Percentiles rank a stretch among this genome's conserved stretches.
phyloP scores from a whole-genome alignment of 1,140 invertebrate genomes.

The Drosophila truncata region DNA sequence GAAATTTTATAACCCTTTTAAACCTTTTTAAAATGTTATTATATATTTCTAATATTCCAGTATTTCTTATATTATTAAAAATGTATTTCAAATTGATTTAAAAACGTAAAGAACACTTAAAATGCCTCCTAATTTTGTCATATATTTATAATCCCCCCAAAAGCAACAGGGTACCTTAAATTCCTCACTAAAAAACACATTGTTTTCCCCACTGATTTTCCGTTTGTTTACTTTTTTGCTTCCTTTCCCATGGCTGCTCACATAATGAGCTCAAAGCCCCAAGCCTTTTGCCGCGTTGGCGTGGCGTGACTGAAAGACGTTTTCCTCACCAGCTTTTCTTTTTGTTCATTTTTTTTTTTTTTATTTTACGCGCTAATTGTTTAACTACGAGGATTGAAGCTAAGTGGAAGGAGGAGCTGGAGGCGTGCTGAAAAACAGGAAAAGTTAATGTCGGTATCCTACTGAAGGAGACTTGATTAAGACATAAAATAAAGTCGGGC shows the following conservation, averaged over 20 bases:
- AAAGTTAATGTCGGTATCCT: conserved; percentile 17
- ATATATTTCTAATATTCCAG: too few relatives aligned
- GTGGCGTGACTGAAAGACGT: conserved; percentile 41
- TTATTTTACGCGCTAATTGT: conserved; percentile 41
- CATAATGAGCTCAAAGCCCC: conserved; percentile 49
- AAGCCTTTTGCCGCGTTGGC: conserved; percentile 43
- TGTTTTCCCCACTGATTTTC: conserved; percentile 13
- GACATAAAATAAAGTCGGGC: conserved; percentile 2
- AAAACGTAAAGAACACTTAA: too few relatives aligned
- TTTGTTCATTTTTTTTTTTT: conserved; percentile 2
- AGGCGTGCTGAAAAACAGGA: conserved; percentile 18
- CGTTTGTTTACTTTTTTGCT: conserved; percentile 37
- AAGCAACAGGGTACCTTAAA: background rate
- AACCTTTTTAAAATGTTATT: too few relatives aligned
- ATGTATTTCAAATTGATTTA: too few relatives aligned
- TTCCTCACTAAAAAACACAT: conserved; percentile 5
- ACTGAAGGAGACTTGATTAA: conserved; percentile 27
- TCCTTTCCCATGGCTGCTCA: conserved; percentile 43
- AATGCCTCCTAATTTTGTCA: background rate
- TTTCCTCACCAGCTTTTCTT: conserved; percentile 24
- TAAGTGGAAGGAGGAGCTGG: conserved; percentile 8
- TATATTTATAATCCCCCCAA: background rate
- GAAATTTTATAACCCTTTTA: too few relatives aligned
- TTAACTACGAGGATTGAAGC: conserved; percentile 31
- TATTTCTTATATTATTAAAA: too few relatives aligned